Base-by-base conservation (phyloP, 2,797 vertebrate genomes). In the Sphenodon punctatus region DNA sequence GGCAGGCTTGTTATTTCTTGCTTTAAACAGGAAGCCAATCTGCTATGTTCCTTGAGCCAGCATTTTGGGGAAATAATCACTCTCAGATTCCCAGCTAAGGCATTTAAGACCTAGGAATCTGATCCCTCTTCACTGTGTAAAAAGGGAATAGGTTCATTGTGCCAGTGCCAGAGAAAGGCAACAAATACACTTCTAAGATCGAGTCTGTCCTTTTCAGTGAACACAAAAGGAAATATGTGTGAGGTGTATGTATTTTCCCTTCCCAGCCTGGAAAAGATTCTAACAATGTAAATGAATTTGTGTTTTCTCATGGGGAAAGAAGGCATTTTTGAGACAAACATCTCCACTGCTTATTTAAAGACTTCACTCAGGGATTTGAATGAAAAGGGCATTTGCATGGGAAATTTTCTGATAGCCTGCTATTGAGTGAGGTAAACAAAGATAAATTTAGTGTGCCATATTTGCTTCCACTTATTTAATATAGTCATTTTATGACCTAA, bases 231-330 rank as follows among this genome's bases (percentile, higher is more conserved):
- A 58, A 19, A 58, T 8, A 19, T 67, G 61, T 55, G 34, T 34
- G 88, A 22, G 15, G 3, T 49, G n/a, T 32, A 19, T 14, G 55
- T 41, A 25, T 61, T 72, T 16, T 75, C 49, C n/a, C n/a, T 75
- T 79, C 41, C 56, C 72, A n/a, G 22, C 34, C 32, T 83, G 86
- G 83, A 77, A 72, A 86, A 34, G 77, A 69, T 79, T 64, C 11
- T 69, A 13, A 36, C 78, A 58, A 69, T 80, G 15, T 30, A 58
- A 36, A 48, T 75, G 91, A 78, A 58, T 49, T 82, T 83, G 72
- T 23, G 23, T 74, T 75, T 63, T 71, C 55, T 55, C 19, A 49
- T 39, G 58, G 76, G 43, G 9, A 86, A 71, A 61, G 30, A 30
- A 8, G 60, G 2, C 13, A 68, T 23, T 88, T 80, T 77, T 41